Conservation (phyloP, 2,888 invertebrate genomes). For the Drosophila prolongata region DNA sequence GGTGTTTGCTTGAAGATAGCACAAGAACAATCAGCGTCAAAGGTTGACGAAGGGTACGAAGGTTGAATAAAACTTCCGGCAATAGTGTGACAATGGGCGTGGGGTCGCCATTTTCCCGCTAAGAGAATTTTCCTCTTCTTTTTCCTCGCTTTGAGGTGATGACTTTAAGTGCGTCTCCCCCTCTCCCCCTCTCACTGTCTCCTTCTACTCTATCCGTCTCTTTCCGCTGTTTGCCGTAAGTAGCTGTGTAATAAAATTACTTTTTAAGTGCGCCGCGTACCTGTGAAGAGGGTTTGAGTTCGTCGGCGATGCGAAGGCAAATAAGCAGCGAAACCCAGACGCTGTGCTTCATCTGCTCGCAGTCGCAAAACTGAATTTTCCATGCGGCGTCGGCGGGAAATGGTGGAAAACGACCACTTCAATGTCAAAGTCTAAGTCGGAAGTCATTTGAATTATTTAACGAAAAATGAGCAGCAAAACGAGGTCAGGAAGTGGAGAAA, state of each 20-base stretch:
- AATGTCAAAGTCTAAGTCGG: constrained; percentile 70
- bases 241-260: constrained; percentile 80
- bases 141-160: constrained; percentile 16
- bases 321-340: neutral
- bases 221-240: constrained; percentile 49
- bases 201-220: neutral
- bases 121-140: constrained; percentile 18
- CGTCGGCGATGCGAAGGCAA: neutral
- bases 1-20: neutral
- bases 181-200: neutral
- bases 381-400: neutral
- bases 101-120: neutral
- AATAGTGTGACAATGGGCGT: constrained; percentile 69
- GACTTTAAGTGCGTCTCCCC: constrained; percentile 13
- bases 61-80: constrained; percentile 54
- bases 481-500: neutral
- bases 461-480: constrained; percentile 24
- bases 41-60: constrained; percentile 14
- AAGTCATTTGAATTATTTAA: constrained; percentile 77
- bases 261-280: constrained; percentile 76
- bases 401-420: constrained; percentile 6
- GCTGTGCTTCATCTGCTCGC: constrained; percentile 33
- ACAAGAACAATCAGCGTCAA: constrained; percentile 35
- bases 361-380: constrained; percentile 2
- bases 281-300: constrained; percentile 27